These are phyloP conservation scores for Planiliza haematocheilus DNA, from an alignment of 2,113 vertebrate species.

Conservation along the genomic window DNA sequence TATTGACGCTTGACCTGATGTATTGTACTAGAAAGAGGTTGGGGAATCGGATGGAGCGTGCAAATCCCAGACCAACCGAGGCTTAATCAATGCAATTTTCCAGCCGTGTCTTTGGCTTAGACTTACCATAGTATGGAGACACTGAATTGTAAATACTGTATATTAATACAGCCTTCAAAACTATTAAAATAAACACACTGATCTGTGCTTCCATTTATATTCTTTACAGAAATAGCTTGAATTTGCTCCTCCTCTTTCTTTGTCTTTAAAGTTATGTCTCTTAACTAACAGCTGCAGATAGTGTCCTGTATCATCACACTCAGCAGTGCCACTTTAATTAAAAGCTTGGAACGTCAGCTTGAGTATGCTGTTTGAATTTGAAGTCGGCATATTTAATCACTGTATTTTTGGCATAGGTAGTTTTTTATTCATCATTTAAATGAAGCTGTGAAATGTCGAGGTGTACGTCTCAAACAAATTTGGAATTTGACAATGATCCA, in stretches of 20 bases:
- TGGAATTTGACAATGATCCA: not conserved
- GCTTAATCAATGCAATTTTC: slow-evolving; percentile 57
- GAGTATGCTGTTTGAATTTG: slow-evolving; percentile 38
- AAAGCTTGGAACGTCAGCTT: slow-evolving; percentile 24
- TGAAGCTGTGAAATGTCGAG: slow-evolving; percentile 4
- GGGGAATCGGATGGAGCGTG: slow-evolving; percentile 42
- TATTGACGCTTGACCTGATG: slow-evolving; percentile 51
- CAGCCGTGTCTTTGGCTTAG: slow-evolving; percentile 15
- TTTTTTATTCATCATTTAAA: slow-evolving; percentile 14
- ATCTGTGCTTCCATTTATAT: slow-evolving; percentile 38
- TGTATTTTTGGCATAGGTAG: slow-evolving; percentile 35
- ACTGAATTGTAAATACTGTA: not conserved
- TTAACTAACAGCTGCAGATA: slow-evolving; percentile 23
- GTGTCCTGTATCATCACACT: slow-evolving; percentile 42
- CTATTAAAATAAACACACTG: not conserved
- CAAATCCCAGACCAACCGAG: slow-evolving; percentile 45
- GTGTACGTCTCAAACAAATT: slow-evolving; percentile 17
- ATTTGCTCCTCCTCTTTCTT: slow-evolving; percentile 22
- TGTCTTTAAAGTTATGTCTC: slow-evolving; percentile 27
- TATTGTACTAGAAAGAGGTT: slow-evolving; percentile 43
- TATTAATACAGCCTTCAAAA: not conserved
- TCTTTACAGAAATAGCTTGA: slow-evolving; percentile 32
- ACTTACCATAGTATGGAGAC: slow-evolving; percentile 7
- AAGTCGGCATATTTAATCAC: slow-evolving; percentile 30
- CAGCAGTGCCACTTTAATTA: slow-evolving; percentile 40